Conservation (phyloP, 2,113 vertebrate genomes). For the Xiphophorus maculatus region DNA sequence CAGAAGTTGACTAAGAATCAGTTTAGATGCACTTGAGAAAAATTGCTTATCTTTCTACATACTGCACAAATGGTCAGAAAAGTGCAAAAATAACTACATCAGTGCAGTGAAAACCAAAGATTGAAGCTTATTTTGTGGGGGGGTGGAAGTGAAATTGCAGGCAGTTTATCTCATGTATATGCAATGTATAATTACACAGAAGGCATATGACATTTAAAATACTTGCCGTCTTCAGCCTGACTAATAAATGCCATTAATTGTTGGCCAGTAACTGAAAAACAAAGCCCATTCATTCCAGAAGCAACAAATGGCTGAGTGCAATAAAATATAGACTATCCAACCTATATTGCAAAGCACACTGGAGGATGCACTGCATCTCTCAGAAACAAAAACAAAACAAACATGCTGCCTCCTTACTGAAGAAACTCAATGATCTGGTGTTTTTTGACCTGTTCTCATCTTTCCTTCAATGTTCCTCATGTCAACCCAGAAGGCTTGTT, state of each 20-base stretch:
- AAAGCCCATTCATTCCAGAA: background rate
- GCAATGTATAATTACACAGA: too few species aligned
- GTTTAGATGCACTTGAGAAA: too few species aligned
- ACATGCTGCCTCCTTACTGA: background rate
- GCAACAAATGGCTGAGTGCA: constrained; percentile 15
- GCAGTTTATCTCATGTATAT: too few species aligned
- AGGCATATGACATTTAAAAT: background rate
- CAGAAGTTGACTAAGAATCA: too few species aligned
- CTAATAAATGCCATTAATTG: background rate
- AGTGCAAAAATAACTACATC: too few species aligned
- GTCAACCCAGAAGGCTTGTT: constrained; percentile 22
- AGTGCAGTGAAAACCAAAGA: too few species aligned
- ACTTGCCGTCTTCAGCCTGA: background rate
- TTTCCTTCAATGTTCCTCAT: constrained; percentile 7
- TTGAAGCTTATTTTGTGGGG: too few species aligned
- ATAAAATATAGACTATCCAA: constrained; percentile 13
- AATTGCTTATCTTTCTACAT: too few species aligned
- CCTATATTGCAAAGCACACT: constrained; percentile 22
- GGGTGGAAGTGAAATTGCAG: too few species aligned
- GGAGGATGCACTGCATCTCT: background rate
- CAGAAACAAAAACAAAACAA: background rate
- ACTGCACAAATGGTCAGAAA: too few species aligned
- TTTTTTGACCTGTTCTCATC: constrained; percentile 28
- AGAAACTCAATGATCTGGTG: constrained; percentile 11
- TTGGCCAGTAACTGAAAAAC: background rate